A percentile compares a stretch with the other conserved stretches of the same genome.
These are phyloP conservation scores for Trissolcus brochymenae DNA, from an alignment of 2,888 invertebrate genomes.

Conservation along the genomic window DNA sequence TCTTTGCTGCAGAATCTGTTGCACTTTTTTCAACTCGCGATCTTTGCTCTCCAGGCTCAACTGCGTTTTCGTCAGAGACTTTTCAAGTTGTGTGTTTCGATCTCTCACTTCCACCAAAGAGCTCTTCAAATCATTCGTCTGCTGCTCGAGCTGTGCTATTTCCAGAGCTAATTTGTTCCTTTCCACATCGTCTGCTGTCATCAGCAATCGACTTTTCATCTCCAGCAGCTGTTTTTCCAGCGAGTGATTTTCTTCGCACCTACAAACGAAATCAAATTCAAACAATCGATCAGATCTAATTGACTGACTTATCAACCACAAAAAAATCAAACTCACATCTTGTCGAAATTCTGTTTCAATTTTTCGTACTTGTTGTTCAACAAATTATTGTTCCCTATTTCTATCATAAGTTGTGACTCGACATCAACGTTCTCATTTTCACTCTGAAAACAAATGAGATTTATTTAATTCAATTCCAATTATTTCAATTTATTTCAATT, in stretches of 20 bases:
- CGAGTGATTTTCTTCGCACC: constrained; percentile 11
- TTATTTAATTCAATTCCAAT: neutral
- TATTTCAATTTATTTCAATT: neutral
- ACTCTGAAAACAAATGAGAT: neutral
- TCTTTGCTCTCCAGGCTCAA: constrained; percentile 28
- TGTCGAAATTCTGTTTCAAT: constrained; percentile 24
- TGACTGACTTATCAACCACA: neutral
- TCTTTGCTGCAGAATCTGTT: constrained; percentile 23
- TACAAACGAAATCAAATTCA: neutral
- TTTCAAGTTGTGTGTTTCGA: constrained; percentile 33
- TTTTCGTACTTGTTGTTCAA: constrained; percentile 39
- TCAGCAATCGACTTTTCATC: constrained; percentile 11
- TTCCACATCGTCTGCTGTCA: constrained; percentile 23
- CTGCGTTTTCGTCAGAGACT: constrained; percentile 18
- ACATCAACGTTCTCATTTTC: neutral
- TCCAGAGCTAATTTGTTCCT: constrained; percentile 21
- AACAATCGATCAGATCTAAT: constrained; percentile 14
- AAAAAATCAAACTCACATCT: constrained; percentile 23
- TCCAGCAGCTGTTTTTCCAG: constrained; percentile 21
- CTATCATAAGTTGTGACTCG: constrained; percentile 11
- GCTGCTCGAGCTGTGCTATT: constrained; percentile 36
- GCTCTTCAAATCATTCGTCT: constrained; percentile 27
- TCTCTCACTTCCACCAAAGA: constrained; percentile 28
- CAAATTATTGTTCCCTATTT: constrained; percentile 12
- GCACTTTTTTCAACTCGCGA: constrained; percentile 28